Evolutionary conservation across 2,113 vertebrate genomes (phyloP), one percentile per base, ranked within the genome.

Genomic region (Capricornis sumatraensis): DNA sequence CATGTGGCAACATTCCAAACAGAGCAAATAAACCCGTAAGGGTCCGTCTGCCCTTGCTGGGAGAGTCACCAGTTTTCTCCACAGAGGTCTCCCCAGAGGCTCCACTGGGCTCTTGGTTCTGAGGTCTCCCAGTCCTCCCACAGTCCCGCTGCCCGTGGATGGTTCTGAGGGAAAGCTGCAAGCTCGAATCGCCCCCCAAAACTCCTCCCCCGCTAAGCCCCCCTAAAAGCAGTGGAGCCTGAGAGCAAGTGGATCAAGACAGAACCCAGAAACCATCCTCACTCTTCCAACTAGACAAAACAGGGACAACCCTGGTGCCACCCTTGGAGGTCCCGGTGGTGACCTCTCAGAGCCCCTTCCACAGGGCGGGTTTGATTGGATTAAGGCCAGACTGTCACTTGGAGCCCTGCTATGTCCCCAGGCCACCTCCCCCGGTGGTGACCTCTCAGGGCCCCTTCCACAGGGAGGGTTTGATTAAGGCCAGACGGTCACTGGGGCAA

Each of bases 231-330:
- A 14, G 21, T 14, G 25, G 14, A 5, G 58, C 19, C 78, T 17
- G 10, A n/a, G 16, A 23, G 55, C 15, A 17, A 12, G 33, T 5
- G 6, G 40, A 13, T 62, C 28, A 2, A 19, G 28, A 82, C 52
- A 6, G 25, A 30, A 15, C n/a, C 15, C 52, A 13, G 4, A 19
- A 25, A 23, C 7, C 45, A 2, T 3, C 90, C 13, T 1, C 17
- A 10, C 23, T 57, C 55, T 2, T 2, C 27, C 94, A 40, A 57
- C 30, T 15, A 28, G 19, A 12, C 45, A 28, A 6, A 45, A 36
- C 0, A 0, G 25, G 19, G 14, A 7, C 2, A 0, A 4, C 16
- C 25, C 67, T 40, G 64, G 2, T 1, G 36, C 50, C 17, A 7
- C 40, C 58, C 57, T 3, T 6, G 60, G 36, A 30, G 47, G 33